A percentile compares a stretch with the other conserved stretches of the same genome.
These are phyloP conservation scores for Epinephelus lanceolatus DNA, from an alignment of 2,113 vertebrate species.

Conservation along the genomic window DNA sequence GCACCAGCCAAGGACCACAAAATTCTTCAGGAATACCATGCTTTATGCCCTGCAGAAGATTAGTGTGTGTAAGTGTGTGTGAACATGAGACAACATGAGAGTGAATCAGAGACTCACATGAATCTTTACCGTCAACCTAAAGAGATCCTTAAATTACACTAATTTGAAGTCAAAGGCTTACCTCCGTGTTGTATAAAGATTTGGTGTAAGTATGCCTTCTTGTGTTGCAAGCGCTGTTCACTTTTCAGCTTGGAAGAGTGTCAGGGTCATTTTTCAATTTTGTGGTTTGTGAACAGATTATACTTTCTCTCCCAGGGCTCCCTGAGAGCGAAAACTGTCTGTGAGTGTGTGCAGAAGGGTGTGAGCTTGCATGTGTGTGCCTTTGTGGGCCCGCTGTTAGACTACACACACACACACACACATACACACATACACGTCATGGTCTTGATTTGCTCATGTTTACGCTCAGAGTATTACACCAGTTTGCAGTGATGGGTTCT, in stretches of 20 bases:
- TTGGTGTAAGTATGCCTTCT: slow-evolving; percentile 60
- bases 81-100: slow-evolving; percentile 1
- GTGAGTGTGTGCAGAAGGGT: slow-evolving; percentile 29
- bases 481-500: slow-evolving; percentile 55
- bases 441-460: slow-evolving; percentile 70
- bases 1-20: neutral
- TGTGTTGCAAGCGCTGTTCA: slow-evolving; percentile 65
- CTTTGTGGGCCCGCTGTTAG: slow-evolving; percentile 31
- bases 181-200: slow-evolving; percentile 53
- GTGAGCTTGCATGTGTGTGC: slow-evolving; percentile 1
- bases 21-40: slow-evolving; percentile 9
- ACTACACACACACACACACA: slow-evolving; percentile 11
- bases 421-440: slow-evolving; percentile 24
- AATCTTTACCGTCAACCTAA: slow-evolving; percentile 42
- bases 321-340: slow-evolving; percentile 41
- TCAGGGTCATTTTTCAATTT: slow-evolving; percentile 79
- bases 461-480: slow-evolving; percentile 55
- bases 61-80: slow-evolving; percentile 7
- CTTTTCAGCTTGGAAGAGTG: slow-evolving; percentile 66
- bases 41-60: slow-evolving; percentile 6
- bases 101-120: slow-evolving; percentile 5
- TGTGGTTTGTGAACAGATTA: slow-evolving; percentile 78
- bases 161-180: slow-evolving; percentile 65
- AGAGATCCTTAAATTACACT: slow-evolving; percentile 61
- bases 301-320: slow-evolving; percentile 64